These are phyloP conservation scores for Willisornis vidua DNA, from an alignment of 2,113 vertebrate species.

Conservation along the genomic window DNA sequence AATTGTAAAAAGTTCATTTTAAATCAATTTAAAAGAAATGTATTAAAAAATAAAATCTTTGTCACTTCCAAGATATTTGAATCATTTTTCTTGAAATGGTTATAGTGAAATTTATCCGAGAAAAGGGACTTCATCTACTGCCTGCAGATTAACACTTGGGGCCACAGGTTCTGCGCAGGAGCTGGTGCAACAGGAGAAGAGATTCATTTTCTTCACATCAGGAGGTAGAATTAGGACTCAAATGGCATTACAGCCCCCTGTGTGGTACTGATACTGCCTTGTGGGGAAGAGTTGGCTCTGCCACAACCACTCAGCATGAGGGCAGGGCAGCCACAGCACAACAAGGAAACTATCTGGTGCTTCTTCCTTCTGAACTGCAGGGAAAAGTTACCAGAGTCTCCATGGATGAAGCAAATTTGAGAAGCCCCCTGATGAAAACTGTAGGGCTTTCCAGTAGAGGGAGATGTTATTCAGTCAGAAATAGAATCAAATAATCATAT, in stretches of 20 bases:
- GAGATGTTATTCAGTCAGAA: background rate
- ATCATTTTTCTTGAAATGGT: background rate
- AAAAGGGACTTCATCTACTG: background rate
- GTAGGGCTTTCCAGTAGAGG: background rate
- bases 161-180: background rate
- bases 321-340: background rate
- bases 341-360: accelerated
- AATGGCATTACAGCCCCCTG: accelerated
- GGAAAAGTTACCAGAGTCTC: background rate
- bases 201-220: background rate
- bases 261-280: background rate
- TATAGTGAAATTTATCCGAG: background rate
- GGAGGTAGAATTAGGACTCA: background rate
- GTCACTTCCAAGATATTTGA: background rate
- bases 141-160: background rate
- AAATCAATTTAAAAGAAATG: background rate
- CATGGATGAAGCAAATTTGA: background rate
- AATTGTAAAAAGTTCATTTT: background rate
- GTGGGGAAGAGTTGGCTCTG: background rate
- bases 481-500: background rate
- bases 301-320: accelerated
- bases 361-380: background rate
- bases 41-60: background rate
- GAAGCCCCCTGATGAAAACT: background rate
- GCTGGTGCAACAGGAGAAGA: background rate